A percentile compares a stretch with the other conserved stretches of the same genome.
These are phyloP conservation scores for Scolanthus callimorphus DNA, from an alignment of 92 coral and sea anemone genomes.

Conservation along the genomic window DNA sequence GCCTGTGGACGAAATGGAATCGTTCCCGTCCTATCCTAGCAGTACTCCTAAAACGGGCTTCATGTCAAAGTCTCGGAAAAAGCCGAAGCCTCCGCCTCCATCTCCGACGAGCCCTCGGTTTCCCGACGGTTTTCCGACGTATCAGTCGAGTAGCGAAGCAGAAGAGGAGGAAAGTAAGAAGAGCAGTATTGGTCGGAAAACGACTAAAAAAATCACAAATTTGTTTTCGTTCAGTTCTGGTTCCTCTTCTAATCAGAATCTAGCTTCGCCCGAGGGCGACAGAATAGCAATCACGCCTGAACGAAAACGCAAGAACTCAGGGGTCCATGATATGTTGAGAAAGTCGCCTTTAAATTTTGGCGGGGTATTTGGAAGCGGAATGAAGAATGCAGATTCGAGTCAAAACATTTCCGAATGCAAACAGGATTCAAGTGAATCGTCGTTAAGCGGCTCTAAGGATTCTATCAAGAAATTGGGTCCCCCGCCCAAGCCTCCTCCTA, in stretches of 20 bases:
- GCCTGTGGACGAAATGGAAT: slow-evolving; percentile 49
- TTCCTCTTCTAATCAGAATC: slow-evolving; percentile 1
- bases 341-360: slow-evolving; percentile 63
- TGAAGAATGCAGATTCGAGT: slow-evolving; percentile 1
- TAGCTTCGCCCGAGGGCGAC: slow-evolving; percentile 17
- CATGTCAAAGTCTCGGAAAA: slow-evolving; percentile 4
- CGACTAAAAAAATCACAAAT: slow-evolving; percentile 63
- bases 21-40: not conserved
- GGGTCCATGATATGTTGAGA: slow-evolving; percentile 23
- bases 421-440: slow-evolving; percentile 29
- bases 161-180: slow-evolving; percentile 67
- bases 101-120: slow-evolving; percentile 23
- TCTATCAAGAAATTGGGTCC: slow-evolving; percentile 1
- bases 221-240: slow-evolving; percentile 60
- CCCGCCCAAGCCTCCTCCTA: not conserved
- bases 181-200: slow-evolving; percentile 37
- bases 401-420: slow-evolving; percentile 19
- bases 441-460: slow-evolving; percentile 11
- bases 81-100: slow-evolving; percentile 1
- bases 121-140: slow-evolving; percentile 26
- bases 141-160: slow-evolving; percentile 67
- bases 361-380: slow-evolving; percentile 39
- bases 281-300: slow-evolving; percentile 19
- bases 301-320: slow-evolving; percentile 57
- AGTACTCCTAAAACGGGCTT: not conserved